Conservation (phyloP, 1,140 invertebrate species). For the Laodelphax striatellus region DNA sequence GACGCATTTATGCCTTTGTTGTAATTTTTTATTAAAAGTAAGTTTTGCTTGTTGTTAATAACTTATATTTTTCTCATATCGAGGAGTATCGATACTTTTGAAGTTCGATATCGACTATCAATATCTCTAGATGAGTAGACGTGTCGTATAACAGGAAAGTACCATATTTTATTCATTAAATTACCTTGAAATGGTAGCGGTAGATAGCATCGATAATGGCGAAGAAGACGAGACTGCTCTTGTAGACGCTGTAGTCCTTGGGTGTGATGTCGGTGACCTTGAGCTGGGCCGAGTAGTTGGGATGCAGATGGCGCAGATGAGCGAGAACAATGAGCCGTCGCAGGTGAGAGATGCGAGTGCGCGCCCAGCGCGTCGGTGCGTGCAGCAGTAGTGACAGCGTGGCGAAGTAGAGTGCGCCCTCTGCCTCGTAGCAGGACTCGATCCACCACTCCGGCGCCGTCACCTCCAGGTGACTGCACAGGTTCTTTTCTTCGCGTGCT, state of each 20-base stretch:
- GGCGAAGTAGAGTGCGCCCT: conserved; percentile 78
- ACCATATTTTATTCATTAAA: too few relatives aligned
- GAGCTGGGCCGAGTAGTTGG: conserved; percentile 34
- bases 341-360: conserved; percentile 55
- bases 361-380: conserved; percentile 56
- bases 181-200: conserved; percentile 59
- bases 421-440: conserved; percentile 76
- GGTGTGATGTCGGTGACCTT: conserved; percentile 22
- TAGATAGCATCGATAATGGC: conserved; percentile 67
- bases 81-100: too few relatives aligned
- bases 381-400: conserved; percentile 69
- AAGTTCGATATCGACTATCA: too few relatives aligned
- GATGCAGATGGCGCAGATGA: conserved; percentile 56
- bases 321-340: conserved; percentile 64
- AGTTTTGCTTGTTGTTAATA: too few relatives aligned
- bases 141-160: too few relatives aligned
- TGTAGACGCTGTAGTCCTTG: conserved; percentile 73
- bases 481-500: conserved; percentile 56
- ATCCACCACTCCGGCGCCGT: conserved; percentile 46
- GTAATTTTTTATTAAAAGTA: too few relatives aligned
- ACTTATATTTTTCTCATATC: too few relatives aligned
- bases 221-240: conserved; percentile 76
- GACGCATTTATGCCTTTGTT: too few relatives aligned
- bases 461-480: conserved; percentile 54
- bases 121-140: too few relatives aligned